Base-by-base conservation (phyloP, 2,888 invertebrate species). In the Mesoligia furuncula region DNA sequence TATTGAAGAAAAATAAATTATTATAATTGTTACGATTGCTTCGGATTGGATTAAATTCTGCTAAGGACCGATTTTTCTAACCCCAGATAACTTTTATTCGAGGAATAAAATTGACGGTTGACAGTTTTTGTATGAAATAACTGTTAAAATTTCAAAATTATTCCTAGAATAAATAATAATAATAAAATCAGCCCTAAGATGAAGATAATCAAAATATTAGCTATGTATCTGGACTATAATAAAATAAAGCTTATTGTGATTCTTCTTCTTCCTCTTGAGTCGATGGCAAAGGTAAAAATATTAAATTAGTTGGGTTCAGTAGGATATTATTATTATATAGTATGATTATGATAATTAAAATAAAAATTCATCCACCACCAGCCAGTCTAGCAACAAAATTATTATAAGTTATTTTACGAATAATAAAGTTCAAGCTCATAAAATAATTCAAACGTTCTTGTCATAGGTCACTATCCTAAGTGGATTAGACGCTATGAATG, bases 381-480 rank as follows among this genome's bases (percentile, higher is more conserved):
- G 61, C 59, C 39, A 67, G 45, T 62, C 31, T 45, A 67, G 36
- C n/a, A 31, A 20, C 66, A 31, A 1, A 67, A 51, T 45, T 45
- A 82, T 64, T 51, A 57, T 24, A 39, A 61, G 39, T 45, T 27
- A 15, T 36, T 31, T 31, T 27, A 20, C 31, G 24, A 45, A 75
- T 67, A 70, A 54, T 57, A 75, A 77, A 77, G 51, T 59, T 66
- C 67, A 62, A 75, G 27, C 20, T 39, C 36, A 36, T 42, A 62
- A 51, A 61, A 69, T 59, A 51, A 59, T 79, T 62, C 31, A 54
- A 36, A 83, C 36, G 79, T 42, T 74, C 24, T 57, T 66, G 20
- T 65, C 61, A 83, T 75, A 75, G 42, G 75, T 80, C 75, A 83
- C 42, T 84, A 69, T 51, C 27, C 31, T 69, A 9, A 79, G 42